Percentiles rank a stretch among this genome's conserved stretches.
Conservation (phyloP, 2,888 invertebrate species). For the Ephialtes manifestator region DNA sequence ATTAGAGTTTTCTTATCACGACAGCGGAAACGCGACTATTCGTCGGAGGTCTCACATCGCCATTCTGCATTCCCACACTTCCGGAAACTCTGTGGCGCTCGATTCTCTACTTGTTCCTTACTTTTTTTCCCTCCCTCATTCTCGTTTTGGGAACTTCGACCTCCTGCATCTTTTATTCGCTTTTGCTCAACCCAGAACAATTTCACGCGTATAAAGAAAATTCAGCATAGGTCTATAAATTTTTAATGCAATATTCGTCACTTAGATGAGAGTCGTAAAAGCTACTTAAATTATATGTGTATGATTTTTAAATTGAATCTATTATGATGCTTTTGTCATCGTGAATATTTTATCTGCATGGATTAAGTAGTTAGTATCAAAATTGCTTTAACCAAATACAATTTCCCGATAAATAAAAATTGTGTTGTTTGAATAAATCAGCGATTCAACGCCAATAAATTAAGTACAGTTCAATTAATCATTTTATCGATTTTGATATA, state of each 20-base stretch:
- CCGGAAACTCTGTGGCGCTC: not conserved
- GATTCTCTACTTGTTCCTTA: constrained; percentile 5
- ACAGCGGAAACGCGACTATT: constrained; percentile 69
- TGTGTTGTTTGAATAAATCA: no score
- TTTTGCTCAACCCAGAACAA: not conserved
- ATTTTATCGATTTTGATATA: no score
- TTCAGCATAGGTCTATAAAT: not conserved
- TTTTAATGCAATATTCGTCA: not conserved
- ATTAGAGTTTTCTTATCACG: constrained; percentile 73
- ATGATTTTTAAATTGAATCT: not conserved
- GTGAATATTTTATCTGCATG: not conserved
- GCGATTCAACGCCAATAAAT: no score
- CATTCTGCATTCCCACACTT: constrained; percentile 29
- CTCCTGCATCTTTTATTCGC: not conserved
- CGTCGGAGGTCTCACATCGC: constrained; percentile 41
- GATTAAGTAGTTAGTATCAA: not conserved
- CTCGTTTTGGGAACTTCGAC: not conserved
- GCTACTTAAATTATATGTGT: not conserved
- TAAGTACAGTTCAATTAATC: no score
- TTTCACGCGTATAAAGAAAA: not conserved
- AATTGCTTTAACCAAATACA: no score
- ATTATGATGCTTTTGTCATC: not conserved
- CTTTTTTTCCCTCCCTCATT: constrained; percentile 1
- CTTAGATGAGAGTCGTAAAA: not conserved
- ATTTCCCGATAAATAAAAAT: no score